Evolutionary conservation across 2,888 invertebrate species (phyloP), one percentile per base, ranked within the genome.

Genomic region (Athetis lepigone): DNA sequence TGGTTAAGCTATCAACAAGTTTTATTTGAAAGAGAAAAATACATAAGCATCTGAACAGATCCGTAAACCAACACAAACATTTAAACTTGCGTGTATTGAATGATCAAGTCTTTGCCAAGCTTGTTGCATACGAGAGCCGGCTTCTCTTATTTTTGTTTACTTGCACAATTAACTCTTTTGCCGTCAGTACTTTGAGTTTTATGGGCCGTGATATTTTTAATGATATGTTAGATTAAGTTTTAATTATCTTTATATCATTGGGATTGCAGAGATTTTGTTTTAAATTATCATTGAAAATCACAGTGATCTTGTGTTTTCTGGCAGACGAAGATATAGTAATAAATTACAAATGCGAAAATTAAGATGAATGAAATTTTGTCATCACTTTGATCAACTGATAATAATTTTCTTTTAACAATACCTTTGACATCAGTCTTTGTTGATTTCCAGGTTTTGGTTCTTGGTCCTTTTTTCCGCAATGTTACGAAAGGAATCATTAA

Each of bases 171-270:
- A 43, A 29, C 21, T 55, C 11, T 43, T 67, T 67, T 37, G 5
- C 18, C 13, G 18, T n/a, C 7, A 37, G 36, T 63, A 66, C 55
- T 23, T 52, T 63, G 16, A 11, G 16, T 62, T 49, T 64, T 27
- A 66, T 21, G 40, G 21, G 25, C 25, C 27, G 1, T 21, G 36
- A n/a, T 42, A 25, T 1, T 42, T 57, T 51, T 42, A 36, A 62
- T 62, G 19, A 66, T 21, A 54, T 16, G 8, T 51, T 18, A 36
- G 16, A 66, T 66, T 25, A 27, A 4, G 13, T 33, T 33, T 33
- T 33, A 33, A 33, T 13, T 33, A 33, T 33, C 9, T 36, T 40
- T 50, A 18, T n/a, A n/a, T n/a, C n/a, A n/a, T n/a, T n/a, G n/a
- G n/a, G n/a, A n/a, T n/a, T n/a, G n/a, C n/a, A n/a, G n/a, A n/a